Evolutionary conservation across 2,888 invertebrate genomes (phyloP), one percentile per base, ranked within the genome.

Genomic region (Chaetogeoica ovagalla): DNA sequence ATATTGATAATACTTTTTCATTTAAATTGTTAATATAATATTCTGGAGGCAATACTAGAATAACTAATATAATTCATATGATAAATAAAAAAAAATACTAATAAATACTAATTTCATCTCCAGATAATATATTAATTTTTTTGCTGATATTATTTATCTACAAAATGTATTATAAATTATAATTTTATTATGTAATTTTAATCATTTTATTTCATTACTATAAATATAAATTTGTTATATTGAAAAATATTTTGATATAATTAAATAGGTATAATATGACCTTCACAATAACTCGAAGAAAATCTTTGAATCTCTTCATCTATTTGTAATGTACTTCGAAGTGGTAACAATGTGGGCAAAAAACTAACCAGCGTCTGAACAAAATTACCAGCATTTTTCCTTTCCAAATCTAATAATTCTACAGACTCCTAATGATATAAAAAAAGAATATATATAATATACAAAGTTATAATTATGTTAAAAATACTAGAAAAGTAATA

Each of bases 271-370:
- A 15, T 7, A 73, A 39, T 52, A 91, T 90, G 91, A 89, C 94
- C 91, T 87, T 95, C 93, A 86, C 96, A 97, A 84, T 95, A 94
- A 83, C 93, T 91, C 0, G 96, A 96, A 2, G 97, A 93, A 85
- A 97, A 97, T 85, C 94, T 93, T 87, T 96, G 96, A 86, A 97
- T 89, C 0, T 94, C 93, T 86, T 95, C 94, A 85, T 97, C 97
- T 37, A 96, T 92, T 89, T 90, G 83, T 83, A 94, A 92, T 81
- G 94, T 93, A 83, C 94, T 94, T 82, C 93, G 89, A 1, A 95
- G 87, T 39, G 91, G 88, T 68, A 94, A 86, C 2, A 96, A 87
- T 85, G 92, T 91, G 0, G 95, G 95, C 17, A 97, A 88, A 62
- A 95, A 87, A 81, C 83, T 82, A 55, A 83, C 62, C 9, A 84